These are phyloP conservation scores for Magallana nippona DNA, from an alignment of 2,888 invertebrate species.

Conservation along the genomic window DNA sequence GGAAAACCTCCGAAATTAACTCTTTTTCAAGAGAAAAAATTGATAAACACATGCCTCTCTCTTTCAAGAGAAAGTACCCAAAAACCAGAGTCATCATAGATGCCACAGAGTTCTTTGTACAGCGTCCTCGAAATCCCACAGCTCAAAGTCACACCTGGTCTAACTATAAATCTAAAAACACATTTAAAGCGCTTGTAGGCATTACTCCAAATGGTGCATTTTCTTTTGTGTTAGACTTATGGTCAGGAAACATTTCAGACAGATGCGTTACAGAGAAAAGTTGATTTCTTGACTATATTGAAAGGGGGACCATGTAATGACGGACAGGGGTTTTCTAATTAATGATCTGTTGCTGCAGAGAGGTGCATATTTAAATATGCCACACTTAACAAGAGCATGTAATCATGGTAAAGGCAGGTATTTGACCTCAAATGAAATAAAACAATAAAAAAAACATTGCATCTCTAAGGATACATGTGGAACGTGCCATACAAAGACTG, in stretches of 20 bases:
- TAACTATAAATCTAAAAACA: constrained; percentile 38
- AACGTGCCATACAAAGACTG: constrained; percentile 29
- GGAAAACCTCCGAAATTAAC: too few species aligned
- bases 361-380: constrained; percentile 12
- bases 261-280: constrained; percentile 33
- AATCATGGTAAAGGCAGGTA: neutral
- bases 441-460: constrained; percentile 3
- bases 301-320: constrained; percentile 44
- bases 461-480: constrained; percentile 21
- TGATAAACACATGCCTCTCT: constrained; percentile 43
- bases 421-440: constrained; percentile 9
- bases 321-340: constrained; percentile 32
- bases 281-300: constrained; percentile 39
- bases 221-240: constrained; percentile 33
- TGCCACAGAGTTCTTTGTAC: constrained; percentile 53
- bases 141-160: constrained; percentile 45
- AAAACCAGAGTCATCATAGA: constrained; percentile 49
- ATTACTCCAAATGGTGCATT: constrained; percentile 36
- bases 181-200: too few species aligned
- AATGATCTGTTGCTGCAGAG: neutral
- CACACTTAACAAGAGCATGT: neutral
- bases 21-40: constrained; percentile 35
- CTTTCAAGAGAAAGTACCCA: constrained; percentile 42
- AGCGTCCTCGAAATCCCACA: constrained; percentile 47
- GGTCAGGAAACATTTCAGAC: constrained; percentile 27